Conservation (phyloP, 2,888 invertebrate species). For the Elmis aenea region DNA sequence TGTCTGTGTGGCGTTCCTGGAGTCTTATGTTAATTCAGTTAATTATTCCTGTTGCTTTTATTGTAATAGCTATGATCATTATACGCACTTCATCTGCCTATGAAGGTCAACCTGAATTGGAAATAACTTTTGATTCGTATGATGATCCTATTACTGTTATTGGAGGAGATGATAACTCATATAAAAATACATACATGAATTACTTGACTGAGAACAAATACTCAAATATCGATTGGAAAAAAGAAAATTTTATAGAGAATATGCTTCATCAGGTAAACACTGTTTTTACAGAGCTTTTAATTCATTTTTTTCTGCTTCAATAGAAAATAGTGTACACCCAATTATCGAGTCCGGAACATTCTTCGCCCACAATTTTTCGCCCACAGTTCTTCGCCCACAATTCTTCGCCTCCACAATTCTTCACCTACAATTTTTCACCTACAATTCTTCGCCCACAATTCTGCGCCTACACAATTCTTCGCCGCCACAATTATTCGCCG, state of each 20-base stretch:
- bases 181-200: conserved; percentile 33
- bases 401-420: no score
- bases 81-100: conserved; percentile 47
- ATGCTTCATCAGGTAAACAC: conserved; percentile 8
- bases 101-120: conserved; percentile 52
- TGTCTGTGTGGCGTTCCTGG: conserved; percentile 59
- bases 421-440: no score
- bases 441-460: no score
- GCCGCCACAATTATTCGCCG: no score
- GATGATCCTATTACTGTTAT: conserved; percentile 38
- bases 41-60: conserved; percentile 62
- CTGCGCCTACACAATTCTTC: no score
- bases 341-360: no score
- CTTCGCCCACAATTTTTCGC: no score
- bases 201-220: conserved; percentile 23
- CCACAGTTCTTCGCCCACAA: no score
- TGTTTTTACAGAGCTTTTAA: no score
- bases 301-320: no score
- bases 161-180: conserved; percentile 30
- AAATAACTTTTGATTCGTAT: conserved; percentile 51
- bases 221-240: conserved; percentile 10
- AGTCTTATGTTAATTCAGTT: conserved; percentile 61
- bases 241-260: conserved; percentile 13
- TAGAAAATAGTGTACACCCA: no score
- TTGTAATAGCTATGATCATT: conserved; percentile 58